Evolutionary conservation across 2,888 invertebrate species (phyloP).

Genomic region (Deilephila elpenor): DNA sequence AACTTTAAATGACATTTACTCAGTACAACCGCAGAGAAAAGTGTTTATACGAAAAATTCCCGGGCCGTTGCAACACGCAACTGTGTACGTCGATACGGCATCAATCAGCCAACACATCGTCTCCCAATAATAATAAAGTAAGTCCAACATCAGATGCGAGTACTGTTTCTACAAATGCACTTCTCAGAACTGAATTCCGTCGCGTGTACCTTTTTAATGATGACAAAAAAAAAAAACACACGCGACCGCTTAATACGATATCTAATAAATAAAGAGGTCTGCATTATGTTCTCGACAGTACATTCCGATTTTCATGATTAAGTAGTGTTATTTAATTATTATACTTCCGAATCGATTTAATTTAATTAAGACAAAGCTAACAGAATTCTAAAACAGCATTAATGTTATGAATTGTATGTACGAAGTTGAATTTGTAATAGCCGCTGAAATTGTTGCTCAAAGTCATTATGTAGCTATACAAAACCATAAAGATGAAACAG

Average conservation of each 20-base stretch:
- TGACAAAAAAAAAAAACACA: conserved; percentile 39
- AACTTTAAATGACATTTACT: background rate
- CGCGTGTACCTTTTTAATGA: conserved; percentile 51
- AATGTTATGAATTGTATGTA: too few species aligned
- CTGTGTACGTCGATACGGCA: conserved; percentile 47
- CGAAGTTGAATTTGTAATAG: too few species aligned
- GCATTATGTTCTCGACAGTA: conserved; percentile 22
- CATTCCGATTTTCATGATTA: conserved; percentile 15
- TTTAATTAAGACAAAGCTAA: background rate
- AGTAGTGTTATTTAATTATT: conserved; percentile 2
- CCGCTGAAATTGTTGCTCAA: too few species aligned
- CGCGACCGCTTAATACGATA: conserved; percentile 25
- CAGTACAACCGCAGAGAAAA: background rate
- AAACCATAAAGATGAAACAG: background rate
- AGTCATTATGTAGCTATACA: background rate
- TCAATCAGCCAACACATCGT: conserved; percentile 60
- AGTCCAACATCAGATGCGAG: conserved; percentile 59
- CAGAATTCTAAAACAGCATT: too few species aligned
- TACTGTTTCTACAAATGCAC: conserved; percentile 64
- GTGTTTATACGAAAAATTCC: background rate
- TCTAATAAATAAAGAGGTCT: conserved; percentile 30
- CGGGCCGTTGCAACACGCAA: conserved; percentile 5
- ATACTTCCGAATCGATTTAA: background rate
- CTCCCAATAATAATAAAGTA: conserved; percentile 70
- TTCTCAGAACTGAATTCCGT: conserved; percentile 64